phyloP scores from a whole-genome alignment of 2,888 invertebrate genomes.

The Heliothis peltigera region DNA sequence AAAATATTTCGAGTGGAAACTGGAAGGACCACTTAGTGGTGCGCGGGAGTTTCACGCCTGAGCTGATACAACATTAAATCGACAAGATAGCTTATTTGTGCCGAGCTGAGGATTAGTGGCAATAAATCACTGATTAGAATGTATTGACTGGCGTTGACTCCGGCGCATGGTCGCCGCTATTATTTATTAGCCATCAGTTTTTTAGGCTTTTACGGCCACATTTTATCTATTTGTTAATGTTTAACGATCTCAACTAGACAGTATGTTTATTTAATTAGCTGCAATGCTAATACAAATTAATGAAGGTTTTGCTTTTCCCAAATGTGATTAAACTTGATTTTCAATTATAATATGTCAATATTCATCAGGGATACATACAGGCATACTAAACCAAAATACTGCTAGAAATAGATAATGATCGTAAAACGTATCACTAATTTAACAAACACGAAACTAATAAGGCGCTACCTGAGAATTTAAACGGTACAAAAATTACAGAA shows the following conservation, averaged over 20 bases:
- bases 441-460: conserved; percentile 44
- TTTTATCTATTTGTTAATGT: conserved; percentile 81
- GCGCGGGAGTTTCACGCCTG: conserved; percentile 90
- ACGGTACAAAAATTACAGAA: conserved; percentile 18
- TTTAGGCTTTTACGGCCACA: conserved; percentile 82
- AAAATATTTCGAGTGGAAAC: conserved; percentile 90
- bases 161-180: conserved; percentile 79
- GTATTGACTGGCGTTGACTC: conserved; percentile 89
- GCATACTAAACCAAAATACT: no score
- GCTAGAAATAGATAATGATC: conserved; percentile 49
- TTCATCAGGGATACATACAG: no score
- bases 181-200: conserved; percentile 84
- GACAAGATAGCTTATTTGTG: conserved; percentile 90
- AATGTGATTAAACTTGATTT: conserved; percentile 63
- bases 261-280: conserved; percentile 81
- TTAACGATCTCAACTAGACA: conserved; percentile 75
- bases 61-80: conserved; percentile 89
- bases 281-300: conserved; percentile 73
- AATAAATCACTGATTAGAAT: conserved; percentile 90
- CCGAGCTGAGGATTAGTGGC: conserved; percentile 89
- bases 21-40: conserved; percentile 90
- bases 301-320: conserved; percentile 71
- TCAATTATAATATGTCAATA: conserved; percentile 71
- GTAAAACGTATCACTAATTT: conserved; percentile 56
- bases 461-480: conserved; percentile 35